Conservation (phyloP, 2,113 vertebrate genomes). For the Herpetotheres cachinnans region DNA sequence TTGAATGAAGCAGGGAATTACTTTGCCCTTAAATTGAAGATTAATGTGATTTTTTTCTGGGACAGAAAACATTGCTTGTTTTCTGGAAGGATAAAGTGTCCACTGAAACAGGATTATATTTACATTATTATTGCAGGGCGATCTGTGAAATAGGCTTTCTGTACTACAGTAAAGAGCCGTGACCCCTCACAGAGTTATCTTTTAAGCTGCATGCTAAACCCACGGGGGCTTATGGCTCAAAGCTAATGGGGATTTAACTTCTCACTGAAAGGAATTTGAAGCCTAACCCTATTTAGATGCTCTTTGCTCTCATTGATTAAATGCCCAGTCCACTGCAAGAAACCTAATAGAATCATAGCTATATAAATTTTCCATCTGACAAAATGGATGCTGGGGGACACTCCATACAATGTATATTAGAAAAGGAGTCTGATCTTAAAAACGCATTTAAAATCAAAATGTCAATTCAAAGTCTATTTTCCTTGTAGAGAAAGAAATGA, state of each 20-base stretch:
- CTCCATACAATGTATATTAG: constrained; percentile 27
- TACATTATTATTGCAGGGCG: constrained; percentile 38
- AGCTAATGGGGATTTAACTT: constrained; percentile 59
- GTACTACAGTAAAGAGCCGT: constrained; percentile 25
- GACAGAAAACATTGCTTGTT: constrained; percentile 31
- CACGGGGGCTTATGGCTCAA: not conserved
- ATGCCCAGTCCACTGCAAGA: constrained; percentile 16
- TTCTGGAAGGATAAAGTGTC: constrained; percentile 50
- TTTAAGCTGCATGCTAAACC: constrained; percentile 53
- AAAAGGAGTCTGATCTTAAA: constrained; percentile 26
- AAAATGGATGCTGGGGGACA: constrained; percentile 2
- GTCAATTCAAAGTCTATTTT: not conserved
- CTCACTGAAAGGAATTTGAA: constrained; percentile 54
- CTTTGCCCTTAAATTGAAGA: constrained; percentile 27
- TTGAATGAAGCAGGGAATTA: constrained; percentile 5
- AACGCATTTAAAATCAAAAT: constrained; percentile 22
- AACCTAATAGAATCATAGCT: constrained; percentile 21
- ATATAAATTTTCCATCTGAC: constrained; percentile 24
- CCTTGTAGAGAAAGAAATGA: not conserved
- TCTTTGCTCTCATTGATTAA: constrained; percentile 58
- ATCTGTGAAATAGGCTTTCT: constrained; percentile 62
- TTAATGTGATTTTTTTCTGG: constrained; percentile 6
- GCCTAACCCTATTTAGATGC: constrained; percentile 60
- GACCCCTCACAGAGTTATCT: constrained; percentile 45
- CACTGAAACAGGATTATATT: constrained; percentile 57